These are phyloP conservation scores for Luperina testacea DNA, from an alignment of 2,888 invertebrate genomes.

Conservation along the genomic window DNA sequence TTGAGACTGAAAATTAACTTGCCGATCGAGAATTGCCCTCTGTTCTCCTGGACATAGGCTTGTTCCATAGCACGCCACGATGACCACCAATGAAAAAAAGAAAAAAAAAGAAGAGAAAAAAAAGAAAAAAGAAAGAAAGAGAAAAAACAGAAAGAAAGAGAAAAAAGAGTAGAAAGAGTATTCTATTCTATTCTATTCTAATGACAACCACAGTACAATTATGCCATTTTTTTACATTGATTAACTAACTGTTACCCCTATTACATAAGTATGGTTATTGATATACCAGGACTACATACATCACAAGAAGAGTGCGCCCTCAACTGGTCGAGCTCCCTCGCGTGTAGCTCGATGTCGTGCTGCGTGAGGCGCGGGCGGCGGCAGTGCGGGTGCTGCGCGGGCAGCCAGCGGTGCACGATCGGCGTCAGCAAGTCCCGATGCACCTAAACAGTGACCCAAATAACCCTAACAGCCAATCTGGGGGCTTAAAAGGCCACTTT, in stretches of 20 bases:
- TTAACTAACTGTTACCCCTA: neutral
- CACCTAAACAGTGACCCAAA: slow-evolving; percentile 73
- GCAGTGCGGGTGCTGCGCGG: slow-evolving; percentile 80
- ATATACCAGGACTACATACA: slow-evolving; percentile 65
- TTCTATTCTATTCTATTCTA: too few species aligned
- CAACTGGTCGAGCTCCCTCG: slow-evolving; percentile 76
- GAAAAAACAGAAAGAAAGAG: too few species aligned
- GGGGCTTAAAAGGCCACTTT: too few species aligned
- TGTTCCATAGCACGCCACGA: neutral
- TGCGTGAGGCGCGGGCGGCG: slow-evolving; percentile 81
- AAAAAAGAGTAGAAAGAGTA: too few species aligned
- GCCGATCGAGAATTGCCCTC: neutral
- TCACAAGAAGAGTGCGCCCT: slow-evolving; percentile 67
- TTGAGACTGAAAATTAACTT: neutral
- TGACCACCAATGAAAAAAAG: too few species aligned
- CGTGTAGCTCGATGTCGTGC: slow-evolving; percentile 81
- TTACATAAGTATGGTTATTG: neutral
- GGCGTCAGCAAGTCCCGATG: slow-evolving; percentile 92
- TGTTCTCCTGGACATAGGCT: neutral
- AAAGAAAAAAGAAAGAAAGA: too few species aligned
- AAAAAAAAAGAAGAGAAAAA: too few species aligned
- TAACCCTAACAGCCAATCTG: slow-evolving; percentile 26
- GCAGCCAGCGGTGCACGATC: slow-evolving; percentile 90
- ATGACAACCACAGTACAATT: neutral
- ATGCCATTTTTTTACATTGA: too few species aligned